phyloP scores from a whole-genome alignment of 2,888 invertebrate species.

The Trichogramma dendrolimi region DNA sequence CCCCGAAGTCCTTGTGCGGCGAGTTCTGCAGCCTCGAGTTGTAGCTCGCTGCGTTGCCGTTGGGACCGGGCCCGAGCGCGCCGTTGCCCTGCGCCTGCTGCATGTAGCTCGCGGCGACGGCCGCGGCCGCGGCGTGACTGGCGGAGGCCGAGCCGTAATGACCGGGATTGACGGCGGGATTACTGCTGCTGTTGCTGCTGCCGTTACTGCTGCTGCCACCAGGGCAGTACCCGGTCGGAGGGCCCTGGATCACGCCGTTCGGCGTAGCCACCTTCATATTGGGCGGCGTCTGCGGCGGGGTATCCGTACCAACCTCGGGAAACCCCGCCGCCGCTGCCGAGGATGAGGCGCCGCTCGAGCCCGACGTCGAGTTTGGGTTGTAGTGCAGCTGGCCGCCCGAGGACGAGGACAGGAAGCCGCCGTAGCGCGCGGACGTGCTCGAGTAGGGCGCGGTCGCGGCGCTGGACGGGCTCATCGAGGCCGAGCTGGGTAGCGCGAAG shows the following conservation, averaged over 20 bases:
- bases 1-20: slow-evolving; percentile 50
- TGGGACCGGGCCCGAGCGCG: not conserved
- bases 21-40: slow-evolving; percentile 54
- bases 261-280: slow-evolving; percentile 83
- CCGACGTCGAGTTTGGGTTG: slow-evolving; percentile 48
- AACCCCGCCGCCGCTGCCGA: slow-evolving; percentile 73
- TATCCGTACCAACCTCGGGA: slow-evolving; percentile 82
- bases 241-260: slow-evolving; percentile 51
- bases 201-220: slow-evolving; percentile 56
- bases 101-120: slow-evolving; percentile 48
- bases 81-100: slow-evolving; percentile 41
- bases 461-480: slow-evolving; percentile 50
- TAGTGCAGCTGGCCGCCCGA: slow-evolving; percentile 49
- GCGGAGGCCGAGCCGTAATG: slow-evolving; percentile 45
- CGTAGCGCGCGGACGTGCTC: slow-evolving; percentile 51
- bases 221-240: slow-evolving; percentile 67
- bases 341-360: slow-evolving; percentile 55
- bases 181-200: slow-evolving; percentile 31
- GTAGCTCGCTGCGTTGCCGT: slow-evolving; percentile 42
- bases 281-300: slow-evolving; percentile 90
- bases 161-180: slow-evolving; percentile 42
- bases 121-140: slow-evolving; percentile 56
- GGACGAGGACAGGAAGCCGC: slow-evolving; percentile 49
- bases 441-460: slow-evolving; percentile 52
- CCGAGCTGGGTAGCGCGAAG: slow-evolving; percentile 47